A percentile compares a stretch with the other conserved stretches of the same genome.
These are phyloP conservation scores for Leucoraja erinaceus DNA, from an alignment of 2,113 vertebrate species.

Conservation along the genomic window DNA sequence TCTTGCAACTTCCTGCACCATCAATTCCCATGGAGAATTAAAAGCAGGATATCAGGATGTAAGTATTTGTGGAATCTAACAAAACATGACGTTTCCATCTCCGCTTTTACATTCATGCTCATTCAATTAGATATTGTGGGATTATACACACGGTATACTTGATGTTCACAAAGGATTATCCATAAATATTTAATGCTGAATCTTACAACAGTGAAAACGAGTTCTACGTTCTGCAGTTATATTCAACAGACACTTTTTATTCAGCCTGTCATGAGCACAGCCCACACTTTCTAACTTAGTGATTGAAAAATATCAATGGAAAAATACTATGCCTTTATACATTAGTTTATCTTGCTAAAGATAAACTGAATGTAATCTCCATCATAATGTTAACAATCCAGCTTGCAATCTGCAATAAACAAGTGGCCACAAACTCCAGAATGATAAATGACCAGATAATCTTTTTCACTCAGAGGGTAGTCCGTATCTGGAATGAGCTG, in stretches of 20 bases:
- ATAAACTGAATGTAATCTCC: neutral
- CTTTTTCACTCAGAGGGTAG: no score
- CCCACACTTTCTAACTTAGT: neutral
- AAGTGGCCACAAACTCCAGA: neutral
- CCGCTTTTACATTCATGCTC: neutral
- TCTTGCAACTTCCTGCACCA: neutral
- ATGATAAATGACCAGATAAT: neutral
- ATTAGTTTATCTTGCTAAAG: neutral
- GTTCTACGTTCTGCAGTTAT: neutral
- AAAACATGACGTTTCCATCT: neutral
- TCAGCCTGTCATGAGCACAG: neutral
- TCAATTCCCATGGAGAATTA: neutral
- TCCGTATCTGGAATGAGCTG: no score
- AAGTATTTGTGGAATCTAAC: neutral
- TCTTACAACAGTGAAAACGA: neutral
- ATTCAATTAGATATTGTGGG: neutral
- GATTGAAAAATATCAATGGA: neutral
- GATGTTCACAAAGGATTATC: neutral
- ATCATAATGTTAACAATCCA: neutral
- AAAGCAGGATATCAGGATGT: neutral
- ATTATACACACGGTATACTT: neutral
- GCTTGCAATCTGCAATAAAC: neutral
- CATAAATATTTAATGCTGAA: constrained; percentile 20
- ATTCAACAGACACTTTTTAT: constrained; percentile 3
- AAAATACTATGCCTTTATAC: neutral